A percentile compares a stretch with the other conserved stretches of the same genome.
Conservation (phyloP, 1,140 invertebrate genomes). For the Calephelis nemesis region DNA sequence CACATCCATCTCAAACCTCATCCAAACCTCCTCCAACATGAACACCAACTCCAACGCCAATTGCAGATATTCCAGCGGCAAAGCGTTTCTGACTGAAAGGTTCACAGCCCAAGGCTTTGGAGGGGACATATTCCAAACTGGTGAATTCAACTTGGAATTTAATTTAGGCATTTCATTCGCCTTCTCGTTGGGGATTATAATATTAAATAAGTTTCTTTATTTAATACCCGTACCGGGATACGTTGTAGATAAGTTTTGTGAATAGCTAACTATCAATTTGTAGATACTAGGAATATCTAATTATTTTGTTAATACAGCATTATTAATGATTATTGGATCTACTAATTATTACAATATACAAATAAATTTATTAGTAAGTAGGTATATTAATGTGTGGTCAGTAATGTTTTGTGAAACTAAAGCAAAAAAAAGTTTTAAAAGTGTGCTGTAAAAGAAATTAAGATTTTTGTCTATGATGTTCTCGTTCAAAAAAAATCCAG, state of each 20-base stretch:
- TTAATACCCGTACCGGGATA: constrained; percentile 91
- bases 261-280: constrained; percentile 33
- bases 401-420: too few species aligned
- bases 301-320: too few species aligned
- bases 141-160: constrained; percentile 84
- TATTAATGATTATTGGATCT: too few species aligned
- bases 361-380: too few species aligned
- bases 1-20: constrained; percentile 73
- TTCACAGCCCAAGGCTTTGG: constrained; percentile 82
- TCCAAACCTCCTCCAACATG: constrained; percentile 71
- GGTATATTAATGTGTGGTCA: too few species aligned
- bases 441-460: too few species aligned
- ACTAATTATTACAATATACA: too few species aligned
- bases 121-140: constrained; percentile 81
- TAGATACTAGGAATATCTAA: too few species aligned
- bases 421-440: too few species aligned
- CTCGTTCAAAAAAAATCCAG: too few species aligned
- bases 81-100: constrained; percentile 85
- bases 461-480: too few species aligned
- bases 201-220: constrained; percentile 92
- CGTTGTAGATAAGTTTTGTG: constrained; percentile 93
- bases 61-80: constrained; percentile 86
- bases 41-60: constrained; percentile 78
- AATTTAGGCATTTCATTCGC: constrained; percentile 92
- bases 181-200: constrained; percentile 88